Evolutionary conservation across 2,888 invertebrate genomes (phyloP), one percentile per base, ranked within the genome.

Genomic region (Oscheius sp.): DNA sequence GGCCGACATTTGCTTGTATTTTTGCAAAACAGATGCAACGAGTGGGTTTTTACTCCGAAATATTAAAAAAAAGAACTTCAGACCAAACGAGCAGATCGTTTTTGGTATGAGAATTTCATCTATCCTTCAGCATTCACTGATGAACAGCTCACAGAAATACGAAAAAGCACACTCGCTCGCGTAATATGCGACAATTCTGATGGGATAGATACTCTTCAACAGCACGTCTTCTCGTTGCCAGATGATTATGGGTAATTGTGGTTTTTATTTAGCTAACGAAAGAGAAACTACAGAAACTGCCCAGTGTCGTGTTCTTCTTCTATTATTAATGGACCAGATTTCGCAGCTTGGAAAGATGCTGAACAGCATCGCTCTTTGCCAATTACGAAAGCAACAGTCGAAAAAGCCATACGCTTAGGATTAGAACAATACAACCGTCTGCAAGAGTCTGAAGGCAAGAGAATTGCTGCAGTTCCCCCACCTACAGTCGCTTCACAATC

Each of bases 21-120:
- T 69, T 85, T n/a, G 78, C 81, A 5, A 73, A 75, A 50, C 86
- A 86, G 70, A 84, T 86, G 75, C 75, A 82, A 58, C 76, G 73
- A 63, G 82, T 82, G 25, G 17, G 58, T 10, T 53, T 50, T 5
- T 39, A 12, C 25, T 52, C n/a, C n/a, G n/a, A n/a, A 52, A 17
- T 50, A 27, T 25, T 39, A 37, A 33, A 57, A 20, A 37, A 37
- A 20, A 37, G 6, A 42, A 33, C 10, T 78, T 42, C 34, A 83
- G 77, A 74, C 78, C 0, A 78, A 81, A 45, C 64, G 70, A 33
- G 84, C 82, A 33, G 85, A 85, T 71, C 76, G 85, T 0, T 85
- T 85, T 69, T 85, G 85, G 88, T 91, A 63, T 70, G 86, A 86
- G 70, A 86, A 86, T 71, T 86, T 86, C 73, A 79, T 86, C 33